Conservation (phyloP, 2,888 invertebrate genomes). For the Dysmachus trigonus region DNA sequence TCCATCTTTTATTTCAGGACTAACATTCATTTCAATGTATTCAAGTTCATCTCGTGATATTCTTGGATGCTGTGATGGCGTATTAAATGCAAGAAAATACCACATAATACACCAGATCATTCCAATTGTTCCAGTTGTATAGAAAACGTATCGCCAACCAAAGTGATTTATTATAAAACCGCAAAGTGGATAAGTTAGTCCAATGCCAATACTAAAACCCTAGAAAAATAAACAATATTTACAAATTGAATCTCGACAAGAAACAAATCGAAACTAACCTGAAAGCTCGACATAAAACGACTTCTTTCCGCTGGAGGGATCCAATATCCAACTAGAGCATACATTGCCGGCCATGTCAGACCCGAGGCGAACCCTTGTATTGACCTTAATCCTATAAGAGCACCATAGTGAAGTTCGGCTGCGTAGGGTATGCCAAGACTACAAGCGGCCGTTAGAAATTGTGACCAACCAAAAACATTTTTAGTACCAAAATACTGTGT, state of each 20-base stretch:
- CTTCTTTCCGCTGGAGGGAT: slow-evolving; percentile 76
- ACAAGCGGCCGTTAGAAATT: slow-evolving; percentile 73
- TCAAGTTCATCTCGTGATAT: slow-evolving; percentile 72
- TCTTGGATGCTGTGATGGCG: slow-evolving; percentile 74
- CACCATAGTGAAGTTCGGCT: slow-evolving; percentile 70
- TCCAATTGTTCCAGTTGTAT: slow-evolving; percentile 74
- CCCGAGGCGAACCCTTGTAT: slow-evolving; percentile 77
- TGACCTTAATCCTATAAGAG: slow-evolving; percentile 71
- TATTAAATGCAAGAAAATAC: slow-evolving; percentile 75
- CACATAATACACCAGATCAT: slow-evolving; percentile 74
- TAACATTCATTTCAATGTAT: slow-evolving; percentile 73
- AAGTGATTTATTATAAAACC: slow-evolving; percentile 75
- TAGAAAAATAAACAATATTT: slow-evolving; percentile 47
- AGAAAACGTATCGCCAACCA: slow-evolving; percentile 76
- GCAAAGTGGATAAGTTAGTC: slow-evolving; percentile 75
- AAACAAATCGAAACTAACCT: slow-evolving; percentile 62
- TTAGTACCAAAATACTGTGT: slow-evolving; percentile 78
- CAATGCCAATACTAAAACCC: slow-evolving; percentile 79
- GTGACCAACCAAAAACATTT: slow-evolving; percentile 75
- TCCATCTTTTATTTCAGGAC: slow-evolving; percentile 66
- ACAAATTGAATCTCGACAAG: background rate
- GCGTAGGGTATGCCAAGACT: slow-evolving; percentile 74
- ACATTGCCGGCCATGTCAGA: slow-evolving; percentile 80
- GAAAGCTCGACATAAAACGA: slow-evolving; percentile 79
- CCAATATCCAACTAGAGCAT: slow-evolving; percentile 77